A percentile compares a stretch with the other conserved stretches of the same genome.
These are phyloP conservation scores for Oncorhynchus gorbuscha DNA, from an alignment of 2,113 vertebrate species.

Conservation along the genomic window DNA sequence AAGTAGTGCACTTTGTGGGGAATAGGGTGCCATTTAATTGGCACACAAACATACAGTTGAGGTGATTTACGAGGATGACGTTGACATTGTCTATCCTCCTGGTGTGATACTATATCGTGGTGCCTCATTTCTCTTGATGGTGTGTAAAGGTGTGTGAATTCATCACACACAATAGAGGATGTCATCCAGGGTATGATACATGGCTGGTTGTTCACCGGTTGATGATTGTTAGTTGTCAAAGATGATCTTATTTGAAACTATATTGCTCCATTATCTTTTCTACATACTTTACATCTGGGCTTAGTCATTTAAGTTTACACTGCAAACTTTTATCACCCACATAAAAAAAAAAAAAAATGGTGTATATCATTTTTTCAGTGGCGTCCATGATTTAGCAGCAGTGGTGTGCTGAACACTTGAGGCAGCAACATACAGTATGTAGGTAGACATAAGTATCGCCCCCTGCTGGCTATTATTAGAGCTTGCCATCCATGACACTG, in stretches of 20 bases:
- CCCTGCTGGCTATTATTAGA: neutral
- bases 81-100: conserved; percentile 10
- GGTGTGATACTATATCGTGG: too few relatives aligned
- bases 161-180: conserved; percentile 30
- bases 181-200: conserved; percentile 34
- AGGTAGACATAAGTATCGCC: conserved; percentile 2
- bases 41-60: neutral
- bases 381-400: neutral
- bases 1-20: too few relatives aligned
- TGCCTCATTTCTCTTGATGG: conserved; percentile 20
- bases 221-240: conserved; percentile 24
- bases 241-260: too few relatives aligned
- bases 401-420: neutral
- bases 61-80: neutral
- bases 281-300: too few relatives aligned
- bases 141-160: neutral
- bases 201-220: conserved; percentile 46
- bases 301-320: too few relatives aligned
- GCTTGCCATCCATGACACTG: too few relatives aligned
- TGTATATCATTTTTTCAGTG: too few relatives aligned
- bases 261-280: too few relatives aligned
- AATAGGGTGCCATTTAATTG: neutral
- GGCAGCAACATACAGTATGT: neutral
- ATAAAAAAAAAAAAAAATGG: too few relatives aligned
- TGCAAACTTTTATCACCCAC: too few relatives aligned